phyloP scores from a whole-genome alignment of 2,888 invertebrate species.

The Euplexia lucipara region DNA sequence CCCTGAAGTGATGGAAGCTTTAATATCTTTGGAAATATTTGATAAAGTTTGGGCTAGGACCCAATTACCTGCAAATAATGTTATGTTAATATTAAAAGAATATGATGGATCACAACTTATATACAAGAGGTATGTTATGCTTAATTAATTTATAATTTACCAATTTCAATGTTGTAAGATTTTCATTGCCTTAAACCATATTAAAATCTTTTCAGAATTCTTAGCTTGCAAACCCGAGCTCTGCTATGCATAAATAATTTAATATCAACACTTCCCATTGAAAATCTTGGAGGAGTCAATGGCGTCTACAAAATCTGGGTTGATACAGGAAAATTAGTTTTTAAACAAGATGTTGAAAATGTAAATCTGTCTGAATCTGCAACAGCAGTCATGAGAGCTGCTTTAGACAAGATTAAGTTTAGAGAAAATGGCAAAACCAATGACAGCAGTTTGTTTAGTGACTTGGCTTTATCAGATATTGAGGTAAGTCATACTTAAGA shows the following conservation, averaged over 20 bases:
- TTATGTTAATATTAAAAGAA: constrained; percentile 88
- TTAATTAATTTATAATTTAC: constrained; percentile 1
- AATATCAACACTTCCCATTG: constrained; percentile 91
- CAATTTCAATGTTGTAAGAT: not conserved
- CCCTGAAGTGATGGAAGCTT: constrained; percentile 91
- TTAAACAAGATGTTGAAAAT: constrained; percentile 89
- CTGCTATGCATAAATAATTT: constrained; percentile 94
- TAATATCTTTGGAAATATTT: constrained; percentile 91
- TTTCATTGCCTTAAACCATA: constrained; percentile 1
- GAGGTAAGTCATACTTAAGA: constrained; percentile 77
- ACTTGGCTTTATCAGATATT: constrained; percentile 91
- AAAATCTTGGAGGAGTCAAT: constrained; percentile 92
- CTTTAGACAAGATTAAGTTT: constrained; percentile 92
- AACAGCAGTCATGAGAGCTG: constrained; percentile 94
- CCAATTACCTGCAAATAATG: constrained; percentile 89
- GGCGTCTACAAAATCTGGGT: constrained; percentile 92
- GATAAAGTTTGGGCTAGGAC: constrained; percentile 91
- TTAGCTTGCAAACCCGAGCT: constrained; percentile 92
- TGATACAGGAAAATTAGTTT: constrained; percentile 92
- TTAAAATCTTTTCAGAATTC: constrained; percentile 80
- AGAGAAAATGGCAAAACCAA: constrained; percentile 76
- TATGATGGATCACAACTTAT: constrained; percentile 87
- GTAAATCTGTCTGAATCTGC: constrained; percentile 92
- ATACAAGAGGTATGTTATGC: constrained; percentile 85
- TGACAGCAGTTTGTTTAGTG: constrained; percentile 86